phyloP scores from a whole-genome alignment of 2,113 vertebrate genomes.

The Heterotilapia buettikoferi region DNA sequence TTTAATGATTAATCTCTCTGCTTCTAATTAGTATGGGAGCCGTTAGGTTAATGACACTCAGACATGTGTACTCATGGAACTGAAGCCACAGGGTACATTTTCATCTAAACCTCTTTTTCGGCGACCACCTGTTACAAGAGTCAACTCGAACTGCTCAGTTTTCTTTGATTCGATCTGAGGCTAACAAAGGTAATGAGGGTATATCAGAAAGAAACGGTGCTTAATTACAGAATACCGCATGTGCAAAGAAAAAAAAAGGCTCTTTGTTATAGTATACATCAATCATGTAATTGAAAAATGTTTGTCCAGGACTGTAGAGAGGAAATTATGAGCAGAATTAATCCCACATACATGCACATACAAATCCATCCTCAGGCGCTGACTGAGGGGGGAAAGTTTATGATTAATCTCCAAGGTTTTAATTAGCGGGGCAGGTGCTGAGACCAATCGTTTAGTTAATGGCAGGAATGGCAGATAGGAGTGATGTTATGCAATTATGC shows the following conservation, averaged over 20 bases:
- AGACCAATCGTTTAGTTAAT: conserved; percentile 49
- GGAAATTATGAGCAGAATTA: not conserved
- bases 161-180: not conserved
- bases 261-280: not conserved
- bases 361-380: not conserved
- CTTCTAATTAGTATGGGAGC: conserved; percentile 30
- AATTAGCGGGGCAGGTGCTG: conserved; percentile 54
- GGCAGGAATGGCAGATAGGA: conserved; percentile 39
- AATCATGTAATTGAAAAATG: not conserved
- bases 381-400: not conserved
- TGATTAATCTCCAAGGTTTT: conserved; percentile 60
- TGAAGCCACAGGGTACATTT: not conserved
- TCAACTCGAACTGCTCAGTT: not conserved
- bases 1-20: conserved; percentile 16
- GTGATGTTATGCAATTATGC: conserved; percentile 51
- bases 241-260: not conserved
- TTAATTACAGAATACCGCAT: not conserved
- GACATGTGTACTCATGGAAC: conserved; percentile 21
- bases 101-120: not conserved
- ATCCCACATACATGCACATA: not conserved
- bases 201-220: not conserved
- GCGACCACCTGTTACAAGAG: conserved; percentile 3
- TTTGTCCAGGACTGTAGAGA: not conserved
- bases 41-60: conserved; percentile 20
- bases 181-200: not conserved